Evolutionary conservation across 2,797 vertebrate genomes (phyloP).

Genomic region (Silurus lanzhouensis): DNA sequence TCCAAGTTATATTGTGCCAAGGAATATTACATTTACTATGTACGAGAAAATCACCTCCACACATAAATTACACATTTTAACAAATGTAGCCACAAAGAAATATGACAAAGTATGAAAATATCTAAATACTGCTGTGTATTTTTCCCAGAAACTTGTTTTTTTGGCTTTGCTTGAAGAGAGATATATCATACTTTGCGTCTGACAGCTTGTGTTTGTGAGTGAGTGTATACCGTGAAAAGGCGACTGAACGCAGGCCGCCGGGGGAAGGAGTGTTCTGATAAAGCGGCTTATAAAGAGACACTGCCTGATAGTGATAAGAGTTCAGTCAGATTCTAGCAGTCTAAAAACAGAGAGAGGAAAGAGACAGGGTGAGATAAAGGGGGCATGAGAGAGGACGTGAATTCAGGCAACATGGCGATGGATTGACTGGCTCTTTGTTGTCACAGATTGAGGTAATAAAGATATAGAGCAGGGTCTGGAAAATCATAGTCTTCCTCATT

Average conservation of each 20-base stretch:
- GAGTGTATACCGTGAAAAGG: not conserved
- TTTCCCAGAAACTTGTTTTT: not conserved
- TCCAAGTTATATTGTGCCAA: not conserved
- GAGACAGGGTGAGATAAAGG: constrained; percentile 53
- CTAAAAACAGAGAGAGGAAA: constrained; percentile 54
- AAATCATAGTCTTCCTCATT: not conserved
- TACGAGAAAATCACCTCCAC: not conserved
- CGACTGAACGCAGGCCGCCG: constrained; percentile 22
- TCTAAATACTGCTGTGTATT: not conserved
- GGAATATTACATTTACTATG: not conserved
- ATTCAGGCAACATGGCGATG: constrained; percentile 9
- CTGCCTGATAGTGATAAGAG: constrained; percentile 50
- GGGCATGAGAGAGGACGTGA: constrained; percentile 52
- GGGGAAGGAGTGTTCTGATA: constrained; percentile 51
- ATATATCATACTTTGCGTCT: not conserved
- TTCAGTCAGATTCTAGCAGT: constrained; percentile 45
- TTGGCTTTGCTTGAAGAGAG: not conserved
- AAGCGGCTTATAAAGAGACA: constrained; percentile 47
- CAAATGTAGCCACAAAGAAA: not conserved
- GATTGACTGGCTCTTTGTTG: not conserved
- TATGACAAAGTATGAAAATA: not conserved
- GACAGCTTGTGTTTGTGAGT: constrained; percentile 9
- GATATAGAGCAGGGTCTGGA: not conserved
- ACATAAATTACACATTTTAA: not conserved
- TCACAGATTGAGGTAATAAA: constrained; percentile 5